Base-by-base conservation (phyloP, 2,797 vertebrate species). In the Intellagama lesueurii region DNA sequence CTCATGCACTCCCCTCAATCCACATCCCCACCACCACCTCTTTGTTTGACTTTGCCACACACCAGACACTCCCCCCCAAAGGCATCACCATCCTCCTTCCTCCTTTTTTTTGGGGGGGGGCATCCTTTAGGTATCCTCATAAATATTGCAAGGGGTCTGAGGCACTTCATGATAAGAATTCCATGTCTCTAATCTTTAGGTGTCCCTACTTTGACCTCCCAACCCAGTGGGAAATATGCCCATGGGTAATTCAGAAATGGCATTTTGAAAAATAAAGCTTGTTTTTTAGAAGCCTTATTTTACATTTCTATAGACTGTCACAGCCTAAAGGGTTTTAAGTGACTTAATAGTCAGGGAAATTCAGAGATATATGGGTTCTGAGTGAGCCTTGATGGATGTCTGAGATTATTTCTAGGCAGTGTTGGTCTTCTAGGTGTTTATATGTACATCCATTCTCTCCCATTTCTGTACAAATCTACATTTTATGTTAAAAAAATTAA, bases 121-220 rank as follows among this genome's bases (percentile, higher is more conserved):
- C 80, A 12, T 6, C 90, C 88, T 89, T 91, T 80, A 40, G 35
- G 75, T 60, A 16, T 56, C 90, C 75, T 30, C 85, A 86, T 83
- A 93, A 92, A 85, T 5, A 72, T 2, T 68, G 5, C 70, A 79
- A 66, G 76, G 82, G 86, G 82, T 75, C 75, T 91, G 80, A 91
- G 5, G 3, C 44, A 90, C 69, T 81, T 35, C 52, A 44, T 7
- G 40, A 75, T 85, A 52, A 68, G 77, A 16, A 28, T 86, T 30
- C 82, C 83, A 91, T 84, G 69, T 73, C 77, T 56, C 86, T 72
- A 85, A 89, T 80, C 52, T 75, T 89, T 24, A 84, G 84, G 89
- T 79, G 40, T 40, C 81, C 24, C 69, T 84, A 80, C 83, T 72
- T 87, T 40, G 68, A 28, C 17, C 32, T 19, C 24, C 44, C 52